Base-by-base conservation (phyloP, 2,797 vertebrate species). In the Clarias platycephalus region DNA sequence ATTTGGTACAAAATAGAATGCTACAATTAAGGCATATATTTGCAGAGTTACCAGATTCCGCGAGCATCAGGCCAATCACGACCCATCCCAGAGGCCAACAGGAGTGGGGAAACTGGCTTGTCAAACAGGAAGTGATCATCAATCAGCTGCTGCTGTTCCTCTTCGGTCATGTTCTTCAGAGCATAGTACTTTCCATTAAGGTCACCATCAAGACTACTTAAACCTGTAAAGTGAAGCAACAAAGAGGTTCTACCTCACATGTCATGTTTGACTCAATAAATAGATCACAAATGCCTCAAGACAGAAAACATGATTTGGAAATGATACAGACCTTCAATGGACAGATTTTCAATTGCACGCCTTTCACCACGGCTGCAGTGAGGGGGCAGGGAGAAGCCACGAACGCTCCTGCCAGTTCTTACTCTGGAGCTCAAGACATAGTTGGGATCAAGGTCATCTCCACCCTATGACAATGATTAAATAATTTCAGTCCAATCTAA, bases 311-410 rank as follows among this genome's bases (percentile, higher is more conserved):
- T 31, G 53, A 18, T 64, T 31, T 66, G 12, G 16, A 80, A 80
- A 28, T 1, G 7, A 57, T 20, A 63, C 75, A 8, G 7, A 99
- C 97, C 95, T 94, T 99, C 96, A 20, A 97, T 90, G 0, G 97
- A 94, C 67, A 99, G 95, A 81, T 95, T 96, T 87, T 99, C 98
- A 0, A 99, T 94, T 80, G 93, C 96, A 0, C 98, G 95, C 70
- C 98, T 94, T 91, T 98, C 98, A 58, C 97, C 97, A 0, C 98
- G 96, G 90, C 96, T 98, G 92, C 97, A 99, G 91, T 98, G 97
- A 0, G 98, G 97, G 0, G 97, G 97, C n/a, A 99, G 96, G 31
- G 96, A 97, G 92, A 97, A 97, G 1, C 97, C 96, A 13, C 96
- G 96, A 87, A 99, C 93, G 91, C 98, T 99, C 83, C 98, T 94